phyloP scores from a whole-genome alignment of 2,888 invertebrate genomes.

The Prosapia bicincta region DNA sequence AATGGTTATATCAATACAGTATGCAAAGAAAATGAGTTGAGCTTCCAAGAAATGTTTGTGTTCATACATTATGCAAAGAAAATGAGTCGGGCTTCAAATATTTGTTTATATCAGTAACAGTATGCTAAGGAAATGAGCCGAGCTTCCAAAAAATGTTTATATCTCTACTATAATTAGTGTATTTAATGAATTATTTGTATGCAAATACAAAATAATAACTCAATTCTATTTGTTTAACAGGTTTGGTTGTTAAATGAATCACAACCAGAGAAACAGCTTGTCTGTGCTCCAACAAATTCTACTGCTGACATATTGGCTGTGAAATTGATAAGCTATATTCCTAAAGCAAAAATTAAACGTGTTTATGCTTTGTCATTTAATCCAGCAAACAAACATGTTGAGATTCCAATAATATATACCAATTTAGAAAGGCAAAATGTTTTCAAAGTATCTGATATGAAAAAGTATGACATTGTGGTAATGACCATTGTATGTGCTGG shows the following conservation, averaged over 20 bases:
- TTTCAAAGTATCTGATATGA: slow-evolving; percentile 53
- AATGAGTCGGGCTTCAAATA: too few relatives aligned
- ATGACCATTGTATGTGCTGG: slow-evolving; percentile 60
- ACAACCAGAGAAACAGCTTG: slow-evolving; percentile 46
- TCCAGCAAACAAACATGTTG: not conserved
- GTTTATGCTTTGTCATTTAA: slow-evolving; percentile 43
- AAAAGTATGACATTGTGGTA: slow-evolving; percentile 61
- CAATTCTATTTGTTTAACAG: too few relatives aligned
- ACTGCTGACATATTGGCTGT: slow-evolving; percentile 65
- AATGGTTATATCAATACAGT: too few relatives aligned
- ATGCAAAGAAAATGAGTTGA: too few relatives aligned
- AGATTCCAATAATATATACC: not conserved
- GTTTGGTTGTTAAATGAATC: slow-evolving; percentile 3
- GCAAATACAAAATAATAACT: too few relatives aligned
- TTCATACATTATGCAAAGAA: too few relatives aligned
- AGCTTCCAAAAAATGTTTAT: too few relatives aligned
- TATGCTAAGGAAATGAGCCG: too few relatives aligned
- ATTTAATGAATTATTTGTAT: too few relatives aligned
- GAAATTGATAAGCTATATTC: slow-evolving; percentile 46
- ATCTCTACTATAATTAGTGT: too few relatives aligned
- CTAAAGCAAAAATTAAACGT: slow-evolving; percentile 47
- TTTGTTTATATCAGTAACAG: too few relatives aligned
- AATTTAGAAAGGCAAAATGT: slow-evolving; percentile 41
- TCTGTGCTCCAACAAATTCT: slow-evolving; percentile 67
- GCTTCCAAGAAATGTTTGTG: too few relatives aligned